Conservation (phyloP, 1,140 invertebrate genomes). For the Trialeurodes vaporariorum region DNA sequence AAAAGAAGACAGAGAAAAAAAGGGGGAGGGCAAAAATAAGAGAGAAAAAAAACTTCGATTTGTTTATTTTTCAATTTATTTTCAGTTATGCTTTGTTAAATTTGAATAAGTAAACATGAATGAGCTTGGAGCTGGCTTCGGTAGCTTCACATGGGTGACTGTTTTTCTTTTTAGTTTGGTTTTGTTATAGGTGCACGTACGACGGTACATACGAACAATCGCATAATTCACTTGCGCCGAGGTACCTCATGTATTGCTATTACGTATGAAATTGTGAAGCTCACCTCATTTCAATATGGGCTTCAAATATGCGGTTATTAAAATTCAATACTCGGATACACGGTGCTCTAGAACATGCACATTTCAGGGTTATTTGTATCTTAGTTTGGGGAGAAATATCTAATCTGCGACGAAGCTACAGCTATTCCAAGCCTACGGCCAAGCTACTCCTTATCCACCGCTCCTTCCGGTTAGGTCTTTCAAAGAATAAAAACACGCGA, state of each 20-base stretch:
- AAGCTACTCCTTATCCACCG: too few species aligned
- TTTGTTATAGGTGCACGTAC: too few species aligned
- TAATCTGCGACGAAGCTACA: too few species aligned
- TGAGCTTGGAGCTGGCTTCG: neutral
- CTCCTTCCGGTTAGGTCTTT: too few species aligned
- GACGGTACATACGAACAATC: neutral
- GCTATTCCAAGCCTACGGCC: too few species aligned
- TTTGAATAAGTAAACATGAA: neutral
- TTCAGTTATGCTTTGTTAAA: slow-evolving; percentile 1
- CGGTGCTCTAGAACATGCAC: too few species aligned
- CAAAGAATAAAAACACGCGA: too few species aligned
- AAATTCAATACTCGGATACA: neutral
- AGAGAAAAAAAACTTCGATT: neutral
- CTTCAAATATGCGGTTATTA: neutral
- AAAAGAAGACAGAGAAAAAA: neutral
- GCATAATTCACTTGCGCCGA: neutral
- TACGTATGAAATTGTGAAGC: neutral
- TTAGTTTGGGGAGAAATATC: too few species aligned
- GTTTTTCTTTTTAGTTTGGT: too few species aligned
- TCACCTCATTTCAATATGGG: neutral
- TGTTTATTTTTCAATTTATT: neutral
- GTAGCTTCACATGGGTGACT: too few species aligned
- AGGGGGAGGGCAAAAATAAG: neutral
- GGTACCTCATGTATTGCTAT: neutral
- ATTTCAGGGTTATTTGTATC: too few species aligned